Conservation (phyloP, 2,888 invertebrate genomes). For the Saturnia japonica region DNA sequence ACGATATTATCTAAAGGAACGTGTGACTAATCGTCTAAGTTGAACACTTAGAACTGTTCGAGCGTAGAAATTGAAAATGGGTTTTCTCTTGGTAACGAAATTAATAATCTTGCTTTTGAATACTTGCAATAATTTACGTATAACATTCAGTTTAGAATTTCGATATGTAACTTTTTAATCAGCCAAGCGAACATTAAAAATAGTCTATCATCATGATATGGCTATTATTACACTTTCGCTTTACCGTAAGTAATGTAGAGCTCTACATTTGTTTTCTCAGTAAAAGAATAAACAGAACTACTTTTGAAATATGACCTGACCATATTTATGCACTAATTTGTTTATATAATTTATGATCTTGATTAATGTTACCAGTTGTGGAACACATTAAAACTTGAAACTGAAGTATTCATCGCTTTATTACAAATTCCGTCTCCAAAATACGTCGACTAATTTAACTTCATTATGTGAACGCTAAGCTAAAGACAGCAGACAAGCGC, state of each 20-base stretch:
- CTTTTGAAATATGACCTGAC: background rate
- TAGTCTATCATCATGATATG: background rate
- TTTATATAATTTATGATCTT: background rate
- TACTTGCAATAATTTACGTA: background rate
- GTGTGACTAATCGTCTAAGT: conserved; percentile 13
- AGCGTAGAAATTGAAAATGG: conserved; percentile 8
- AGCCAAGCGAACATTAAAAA: background rate
- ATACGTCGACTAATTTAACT: conserved; percentile 8
- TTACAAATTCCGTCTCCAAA: background rate
- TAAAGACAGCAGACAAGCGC: background rate
- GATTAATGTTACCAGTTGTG: background rate
- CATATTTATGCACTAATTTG: background rate
- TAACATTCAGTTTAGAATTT: background rate
- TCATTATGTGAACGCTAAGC: conserved; percentile 3
- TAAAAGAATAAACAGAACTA: background rate
- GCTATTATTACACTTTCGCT: background rate
- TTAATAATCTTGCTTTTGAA: conserved; percentile 9
- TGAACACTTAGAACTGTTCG: conserved; percentile 8
- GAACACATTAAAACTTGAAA: background rate
- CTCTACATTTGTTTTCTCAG: too few relatives aligned
- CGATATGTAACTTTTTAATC: background rate
- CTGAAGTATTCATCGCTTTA: background rate
- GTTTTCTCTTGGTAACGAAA: conserved; percentile 1
- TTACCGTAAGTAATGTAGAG: too few relatives aligned
- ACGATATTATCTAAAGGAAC: conserved; percentile 13